Evolutionary conservation across 1,140 invertebrate genomes (phyloP), one percentile per base, ranked within the genome.

Genomic region (Cylas formicarius): DNA sequence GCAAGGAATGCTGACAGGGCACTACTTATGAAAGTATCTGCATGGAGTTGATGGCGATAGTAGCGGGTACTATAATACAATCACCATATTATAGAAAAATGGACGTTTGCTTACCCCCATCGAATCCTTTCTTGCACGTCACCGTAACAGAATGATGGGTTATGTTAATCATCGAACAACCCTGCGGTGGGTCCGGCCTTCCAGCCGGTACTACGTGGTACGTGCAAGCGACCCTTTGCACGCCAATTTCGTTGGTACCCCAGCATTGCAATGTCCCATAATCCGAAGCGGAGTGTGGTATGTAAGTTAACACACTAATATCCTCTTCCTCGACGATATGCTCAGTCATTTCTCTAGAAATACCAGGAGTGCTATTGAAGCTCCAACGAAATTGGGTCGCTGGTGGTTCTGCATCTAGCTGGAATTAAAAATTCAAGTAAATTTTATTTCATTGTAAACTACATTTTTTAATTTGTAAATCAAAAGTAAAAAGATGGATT

Each of bases 241-340:
- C 59, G 10, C 74, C 74, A 4, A 76, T 63, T 29, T 63, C 65
- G 53, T 77, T 77, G 24, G 58, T 61, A 0, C 68, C 74, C 70
- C 72, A 76, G 50, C 76, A 78, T 19, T 73, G 66, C 5, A 77
- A 49, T 23, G 67, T 71, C 41, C 76, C 76, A 50, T 76, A 78
- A 51, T 77, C 74, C 6, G 68, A 60, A 38, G 73, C 68, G 9
- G 65, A 61, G 29, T 62, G 63, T 4, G 75, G 74, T 34, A 65
- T 62, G 55, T 74, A 77, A 2, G 66, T 67, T 10, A 73, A 60
- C 5, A 67, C 57, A 50, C 70, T 72, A 46, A 65, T 72, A 14
- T 58, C 58, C 11, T 50, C 59, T 16, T 41, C 53, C 36, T 58
- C 61, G 23, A 47, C 57, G 52, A 51, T 62, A 37, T 49, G 62